Percentiles rank a stretch among this genome's conserved stretches.
phyloP scores from a whole-genome alignment of 2,888 invertebrate genomes.

The Nematopogon swammerdamellus region DNA sequence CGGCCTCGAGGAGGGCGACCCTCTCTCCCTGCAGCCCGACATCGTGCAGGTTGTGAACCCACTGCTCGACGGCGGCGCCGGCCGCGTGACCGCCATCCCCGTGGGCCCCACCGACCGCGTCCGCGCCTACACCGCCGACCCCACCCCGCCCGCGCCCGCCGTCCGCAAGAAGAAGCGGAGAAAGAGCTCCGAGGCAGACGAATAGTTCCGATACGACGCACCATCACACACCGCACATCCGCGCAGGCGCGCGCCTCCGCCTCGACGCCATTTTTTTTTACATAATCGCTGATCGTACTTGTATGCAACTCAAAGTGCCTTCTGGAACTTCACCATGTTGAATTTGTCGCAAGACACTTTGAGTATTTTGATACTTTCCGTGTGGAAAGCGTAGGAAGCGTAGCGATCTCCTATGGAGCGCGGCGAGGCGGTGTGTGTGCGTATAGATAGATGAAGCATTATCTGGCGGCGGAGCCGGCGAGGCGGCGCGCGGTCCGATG shows the following conservation, averaged over 20 bases:
- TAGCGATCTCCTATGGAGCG: too few species aligned
- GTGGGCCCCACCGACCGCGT: conserved; percentile 42
- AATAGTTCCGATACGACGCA: conserved; percentile 6
- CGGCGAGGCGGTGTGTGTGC: too few species aligned
- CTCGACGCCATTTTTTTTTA: too few species aligned
- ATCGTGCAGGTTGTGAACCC: conserved; percentile 54
- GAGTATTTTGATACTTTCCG: too few species aligned
- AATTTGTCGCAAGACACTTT: background rate
- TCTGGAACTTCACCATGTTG: background rate
- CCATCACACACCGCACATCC: conserved; percentile 16
- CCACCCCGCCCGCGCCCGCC: too few species aligned
- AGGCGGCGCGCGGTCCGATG: background rate
- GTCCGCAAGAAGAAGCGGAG: conserved; percentile 8
- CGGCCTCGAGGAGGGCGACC: conserved; percentile 37
- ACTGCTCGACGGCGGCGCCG: conserved; percentile 43
- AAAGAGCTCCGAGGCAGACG: conserved; percentile 4
- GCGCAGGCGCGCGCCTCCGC: background rate
- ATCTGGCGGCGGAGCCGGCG: background rate
- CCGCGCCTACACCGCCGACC: conserved; percentile 31
- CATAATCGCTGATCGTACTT: background rate
- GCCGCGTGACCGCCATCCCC: conserved; percentile 43
- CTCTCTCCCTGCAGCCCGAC: conserved; percentile 53
- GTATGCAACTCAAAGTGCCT: background rate
- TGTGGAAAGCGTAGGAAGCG: too few species aligned
- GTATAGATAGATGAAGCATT: too few species aligned